phyloP scores from a whole-genome alignment of 2,888 invertebrate species.

The Melitaea athalia region DNA sequence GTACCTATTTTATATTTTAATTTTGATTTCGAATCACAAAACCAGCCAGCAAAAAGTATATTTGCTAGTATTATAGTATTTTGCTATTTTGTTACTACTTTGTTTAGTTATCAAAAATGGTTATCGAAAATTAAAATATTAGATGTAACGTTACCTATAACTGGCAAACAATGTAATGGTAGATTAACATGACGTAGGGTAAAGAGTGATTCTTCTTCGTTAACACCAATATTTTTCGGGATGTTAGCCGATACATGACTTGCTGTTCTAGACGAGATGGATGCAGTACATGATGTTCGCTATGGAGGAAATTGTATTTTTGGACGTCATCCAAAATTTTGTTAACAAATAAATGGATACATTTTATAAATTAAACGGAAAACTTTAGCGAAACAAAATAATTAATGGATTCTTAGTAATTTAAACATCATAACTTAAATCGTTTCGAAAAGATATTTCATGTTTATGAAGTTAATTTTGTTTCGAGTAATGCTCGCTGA shows the following conservation, averaged over 20 bases:
- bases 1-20: no score
- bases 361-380: slow-evolving; percentile 29
- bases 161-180: neutral
- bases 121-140: no score
- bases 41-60: no score
- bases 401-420: slow-evolving; percentile 21
- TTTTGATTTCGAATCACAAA: no score
- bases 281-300: slow-evolving; percentile 34
- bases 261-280: slow-evolving; percentile 49
- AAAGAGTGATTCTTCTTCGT: slow-evolving; percentile 69
- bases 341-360: slow-evolving; percentile 30
- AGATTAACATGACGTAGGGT: slow-evolving; percentile 51
- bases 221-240: slow-evolving; percentile 64
- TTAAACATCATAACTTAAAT: neutral
- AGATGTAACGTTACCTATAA: no score
- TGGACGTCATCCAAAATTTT: slow-evolving; percentile 38
- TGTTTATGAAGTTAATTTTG: neutral
- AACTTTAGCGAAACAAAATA: slow-evolving; percentile 15
- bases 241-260: slow-evolving; percentile 63
- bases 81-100: no score
- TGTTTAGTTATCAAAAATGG: no score
- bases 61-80: no score
- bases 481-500: neutral
- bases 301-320: slow-evolving; percentile 29
- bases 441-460: neutral